Percentiles rank a stretch among this genome's conserved stretches.
phyloP scores from a whole-genome alignment of 2,113 vertebrate species.

The Amazona guildingii region DNA sequence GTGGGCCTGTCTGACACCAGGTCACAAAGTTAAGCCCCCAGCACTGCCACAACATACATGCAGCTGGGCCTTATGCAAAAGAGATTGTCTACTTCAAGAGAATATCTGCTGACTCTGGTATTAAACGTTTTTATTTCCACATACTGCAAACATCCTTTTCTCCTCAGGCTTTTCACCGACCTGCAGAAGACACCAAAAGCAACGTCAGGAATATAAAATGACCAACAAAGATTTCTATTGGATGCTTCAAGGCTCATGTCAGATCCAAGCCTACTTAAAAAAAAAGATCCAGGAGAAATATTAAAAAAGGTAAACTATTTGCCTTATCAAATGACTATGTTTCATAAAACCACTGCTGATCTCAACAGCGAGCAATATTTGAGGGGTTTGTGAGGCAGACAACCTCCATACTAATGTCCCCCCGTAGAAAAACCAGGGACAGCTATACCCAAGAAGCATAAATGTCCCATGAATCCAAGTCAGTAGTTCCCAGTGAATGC shows the following conservation, averaged over 20 bases:
- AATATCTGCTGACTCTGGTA: background rate
- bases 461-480: background rate
- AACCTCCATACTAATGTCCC: background rate
- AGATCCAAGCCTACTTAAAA: background rate
- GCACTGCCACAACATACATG: fast-evolving
- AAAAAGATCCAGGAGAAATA: background rate
- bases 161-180: background rate
- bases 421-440: background rate
- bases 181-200: background rate
- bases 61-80: background rate
- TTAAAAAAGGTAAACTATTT: background rate
- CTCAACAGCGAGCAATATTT: background rate
- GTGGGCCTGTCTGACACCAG: background rate
- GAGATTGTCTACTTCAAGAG: background rate
- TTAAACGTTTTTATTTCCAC: background rate
- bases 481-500: background rate
- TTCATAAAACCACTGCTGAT: background rate
- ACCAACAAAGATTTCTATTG: background rate
- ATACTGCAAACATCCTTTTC: background rate
- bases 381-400: background rate
- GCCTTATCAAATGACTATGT: background rate
- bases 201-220: background rate
- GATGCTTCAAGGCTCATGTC: background rate
- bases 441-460: background rate
- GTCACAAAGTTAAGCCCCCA: background rate